Percentiles rank a stretch among this genome's conserved stretches.
Evolutionary conservation across 2,888 invertebrate species (phyloP).

Genomic region (Calephelis perditalis): DNA sequence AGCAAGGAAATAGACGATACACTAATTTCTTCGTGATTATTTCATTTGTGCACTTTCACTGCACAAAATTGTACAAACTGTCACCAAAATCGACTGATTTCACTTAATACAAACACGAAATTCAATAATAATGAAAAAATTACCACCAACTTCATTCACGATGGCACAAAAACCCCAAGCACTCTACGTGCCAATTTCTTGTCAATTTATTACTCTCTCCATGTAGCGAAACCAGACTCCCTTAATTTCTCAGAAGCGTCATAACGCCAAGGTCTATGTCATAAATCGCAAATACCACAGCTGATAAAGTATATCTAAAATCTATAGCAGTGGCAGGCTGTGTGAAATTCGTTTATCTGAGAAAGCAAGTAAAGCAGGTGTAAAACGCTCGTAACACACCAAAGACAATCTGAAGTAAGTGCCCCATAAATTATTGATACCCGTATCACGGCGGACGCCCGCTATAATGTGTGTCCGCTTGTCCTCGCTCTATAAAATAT

Average conservation of each 20-base stretch:
- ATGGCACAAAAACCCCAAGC: too few relatives aligned
- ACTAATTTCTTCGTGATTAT: too few relatives aligned
- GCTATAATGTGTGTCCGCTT: conserved; percentile 15
- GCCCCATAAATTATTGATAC: conserved; percentile 19
- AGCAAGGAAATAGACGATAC: too few relatives aligned
- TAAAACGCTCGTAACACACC: conserved; percentile 18
- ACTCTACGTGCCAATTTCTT: too few relatives aligned
- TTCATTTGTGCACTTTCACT: too few relatives aligned
- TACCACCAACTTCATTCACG: too few relatives aligned
- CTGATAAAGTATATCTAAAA: not conserved
- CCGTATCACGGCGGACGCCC: conserved; percentile 16
- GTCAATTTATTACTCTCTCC: too few relatives aligned
- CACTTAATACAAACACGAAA: too few relatives aligned
- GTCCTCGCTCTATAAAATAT: not conserved
- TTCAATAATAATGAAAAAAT: too few relatives aligned
- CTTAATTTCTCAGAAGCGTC: not conserved
- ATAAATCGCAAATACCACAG: not conserved
- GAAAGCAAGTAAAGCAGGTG: conserved; percentile 17
- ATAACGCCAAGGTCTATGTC: not conserved
- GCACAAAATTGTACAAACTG: too few relatives aligned
- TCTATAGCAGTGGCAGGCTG: not conserved
- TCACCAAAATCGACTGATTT: too few relatives aligned
- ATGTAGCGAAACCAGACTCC: too few relatives aligned
- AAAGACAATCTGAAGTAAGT: conserved; percentile 19
- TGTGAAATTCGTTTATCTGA: conserved; percentile 17